phyloP scores from a whole-genome alignment of 2,113 vertebrate species.

The Gobio gobio region DNA sequence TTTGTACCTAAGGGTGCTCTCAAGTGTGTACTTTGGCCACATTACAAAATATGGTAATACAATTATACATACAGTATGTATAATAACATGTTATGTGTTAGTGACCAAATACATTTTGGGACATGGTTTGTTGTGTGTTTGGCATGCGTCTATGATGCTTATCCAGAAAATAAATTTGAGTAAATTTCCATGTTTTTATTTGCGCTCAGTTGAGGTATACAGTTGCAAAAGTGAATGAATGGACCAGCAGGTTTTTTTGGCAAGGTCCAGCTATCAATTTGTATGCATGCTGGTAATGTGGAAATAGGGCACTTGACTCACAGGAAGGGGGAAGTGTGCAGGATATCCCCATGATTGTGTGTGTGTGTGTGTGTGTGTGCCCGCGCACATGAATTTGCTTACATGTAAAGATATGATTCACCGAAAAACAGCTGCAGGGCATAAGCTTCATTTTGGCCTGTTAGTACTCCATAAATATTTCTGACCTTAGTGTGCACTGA shows the following conservation, averaged over 20 bases:
- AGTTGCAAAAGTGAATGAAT: background rate
- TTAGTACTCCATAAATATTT: background rate
- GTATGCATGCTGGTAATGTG: conserved; percentile 26
- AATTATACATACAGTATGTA: background rate
- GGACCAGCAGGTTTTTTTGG: conserved; percentile 5
- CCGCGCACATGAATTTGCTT: background rate
- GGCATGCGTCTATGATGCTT: background rate
- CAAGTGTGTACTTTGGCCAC: background rate
- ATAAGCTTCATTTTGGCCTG: background rate
- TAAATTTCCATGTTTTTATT: conserved; percentile 4
- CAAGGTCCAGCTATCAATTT: conserved; percentile 13
- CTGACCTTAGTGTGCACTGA: background rate
- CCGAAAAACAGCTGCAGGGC: conserved; percentile 4
- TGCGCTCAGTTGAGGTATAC: background rate
- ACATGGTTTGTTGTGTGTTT: background rate
- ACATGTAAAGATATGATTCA: conserved; percentile 15
- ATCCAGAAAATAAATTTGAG: background rate
- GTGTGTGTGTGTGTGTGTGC: too few species aligned
- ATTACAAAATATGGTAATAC: background rate
- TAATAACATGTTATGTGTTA: too few species aligned
- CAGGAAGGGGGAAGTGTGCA: conserved; percentile 44
- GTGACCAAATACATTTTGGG: background rate
- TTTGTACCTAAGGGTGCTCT: background rate
- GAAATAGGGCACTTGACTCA: conserved; percentile 39
- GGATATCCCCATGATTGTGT: conserved; percentile 30